These are phyloP conservation scores for Antheraea assamensis DNA, from an alignment of 2,888 invertebrate species.

Conservation along the genomic window DNA sequence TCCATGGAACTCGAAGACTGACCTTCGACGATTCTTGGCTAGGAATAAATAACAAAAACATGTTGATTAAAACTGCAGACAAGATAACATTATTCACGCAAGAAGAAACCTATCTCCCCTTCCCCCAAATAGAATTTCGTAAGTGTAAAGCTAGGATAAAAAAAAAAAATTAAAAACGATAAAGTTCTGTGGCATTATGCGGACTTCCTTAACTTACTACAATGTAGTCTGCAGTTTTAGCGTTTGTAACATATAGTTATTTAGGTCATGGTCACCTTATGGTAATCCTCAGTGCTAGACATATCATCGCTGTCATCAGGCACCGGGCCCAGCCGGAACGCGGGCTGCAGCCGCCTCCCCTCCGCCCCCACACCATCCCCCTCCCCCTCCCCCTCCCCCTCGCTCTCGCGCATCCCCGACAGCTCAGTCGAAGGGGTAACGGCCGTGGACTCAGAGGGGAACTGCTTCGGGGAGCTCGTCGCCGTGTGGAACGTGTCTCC, in stretches of 20 bases:
- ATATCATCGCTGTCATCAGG: constrained; percentile 83
- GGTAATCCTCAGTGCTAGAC: constrained; percentile 83
- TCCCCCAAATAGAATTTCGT: no score
- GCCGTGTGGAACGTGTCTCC: constrained; percentile 91
- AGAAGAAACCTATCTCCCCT: no score
- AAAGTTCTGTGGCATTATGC: no score
- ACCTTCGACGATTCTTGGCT: constrained; percentile 73
- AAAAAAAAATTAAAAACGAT: no score
- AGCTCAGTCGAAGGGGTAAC: constrained; percentile 35
- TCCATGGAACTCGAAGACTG: constrained; percentile 76
- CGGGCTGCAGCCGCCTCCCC: constrained; percentile 37
- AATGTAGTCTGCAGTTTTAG: no score
- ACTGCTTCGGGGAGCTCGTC: constrained; percentile 69
- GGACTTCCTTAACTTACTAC: no score
- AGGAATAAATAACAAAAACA: constrained; percentile 15
- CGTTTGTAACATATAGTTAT: no score
- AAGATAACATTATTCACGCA: neutral
- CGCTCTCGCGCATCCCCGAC: constrained; percentile 16
- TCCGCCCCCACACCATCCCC: neutral
- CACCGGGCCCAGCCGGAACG: constrained; percentile 63
- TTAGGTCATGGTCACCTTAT: constrained; percentile 54
- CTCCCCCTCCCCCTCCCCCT: neutral
- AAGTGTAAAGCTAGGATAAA: no score
- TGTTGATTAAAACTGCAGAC: neutral
- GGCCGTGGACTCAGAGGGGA: constrained; percentile 40